Percentiles rank a stretch among this genome's conserved stretches.
Conservation (phyloP, 1,140 invertebrate species). For the Odontomachus brunneus region DNA sequence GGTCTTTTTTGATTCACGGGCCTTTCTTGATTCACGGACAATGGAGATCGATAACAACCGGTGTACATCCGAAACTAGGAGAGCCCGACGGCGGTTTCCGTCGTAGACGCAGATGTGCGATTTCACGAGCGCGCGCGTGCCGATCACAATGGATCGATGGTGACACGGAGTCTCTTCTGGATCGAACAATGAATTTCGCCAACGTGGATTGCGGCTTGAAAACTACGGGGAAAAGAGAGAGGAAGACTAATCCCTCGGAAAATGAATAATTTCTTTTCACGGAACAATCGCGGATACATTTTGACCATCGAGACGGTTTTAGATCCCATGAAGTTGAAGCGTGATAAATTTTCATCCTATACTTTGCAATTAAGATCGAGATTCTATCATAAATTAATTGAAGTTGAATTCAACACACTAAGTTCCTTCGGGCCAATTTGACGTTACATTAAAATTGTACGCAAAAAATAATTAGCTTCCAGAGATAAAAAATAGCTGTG, state of each 20-base stretch:
- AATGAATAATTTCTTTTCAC: background rate
- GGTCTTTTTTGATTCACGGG: slow-evolving; percentile 45
- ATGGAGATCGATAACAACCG: slow-evolving; percentile 62
- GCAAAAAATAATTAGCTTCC: no score
- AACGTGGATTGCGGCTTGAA: background rate
- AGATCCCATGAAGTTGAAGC: background rate
- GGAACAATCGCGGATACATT: slow-evolving; percentile 3
- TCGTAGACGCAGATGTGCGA: slow-evolving; percentile 57
- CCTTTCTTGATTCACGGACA: slow-evolving; percentile 55
- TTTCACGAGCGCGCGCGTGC: slow-evolving; percentile 55
- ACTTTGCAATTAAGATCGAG: background rate
- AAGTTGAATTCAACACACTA: background rate
- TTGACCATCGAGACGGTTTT: background rate
- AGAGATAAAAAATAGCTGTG: no score
- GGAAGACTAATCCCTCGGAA: background rate
- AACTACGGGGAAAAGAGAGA: slow-evolving; percentile 5
- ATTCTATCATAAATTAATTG: background rate
- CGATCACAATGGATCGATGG: slow-evolving; percentile 59
- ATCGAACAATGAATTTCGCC: slow-evolving; percentile 38
- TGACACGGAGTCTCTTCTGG: slow-evolving; percentile 31
- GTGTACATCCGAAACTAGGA: slow-evolving; percentile 58
- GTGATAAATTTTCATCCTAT: background rate
- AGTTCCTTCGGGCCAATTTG: background rate
- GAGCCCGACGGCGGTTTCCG: slow-evolving; percentile 28
- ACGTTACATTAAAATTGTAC: background rate